Conservation (phyloP, 2,113 vertebrate species). For the Takifugu flavidus region DNA sequence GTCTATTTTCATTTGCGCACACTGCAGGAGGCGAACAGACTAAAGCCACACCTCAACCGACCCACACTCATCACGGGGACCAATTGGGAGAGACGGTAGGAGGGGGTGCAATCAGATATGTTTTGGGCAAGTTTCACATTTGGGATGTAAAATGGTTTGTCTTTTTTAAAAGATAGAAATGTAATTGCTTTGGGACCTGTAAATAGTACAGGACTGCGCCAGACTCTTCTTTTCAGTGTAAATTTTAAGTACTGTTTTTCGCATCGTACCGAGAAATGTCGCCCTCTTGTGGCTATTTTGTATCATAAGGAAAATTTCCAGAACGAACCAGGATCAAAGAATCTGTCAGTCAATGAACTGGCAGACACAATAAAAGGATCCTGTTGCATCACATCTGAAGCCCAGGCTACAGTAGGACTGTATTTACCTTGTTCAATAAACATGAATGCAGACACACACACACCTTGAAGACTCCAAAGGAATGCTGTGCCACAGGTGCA, state of each 20-base stretch:
- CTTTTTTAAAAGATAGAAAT: not conserved
- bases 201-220: too few relatives aligned
- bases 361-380: too few relatives aligned
- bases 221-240: too few relatives aligned
- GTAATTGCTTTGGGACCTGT: too few relatives aligned
- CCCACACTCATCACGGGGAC: constrained; percentile 5
- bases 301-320: too few relatives aligned
- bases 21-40: constrained; percentile 10
- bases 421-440: not conserved
- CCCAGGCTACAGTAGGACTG: too few relatives aligned
- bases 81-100: constrained; percentile 18
- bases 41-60: constrained; percentile 46
- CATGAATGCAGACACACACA: constrained; percentile 5
- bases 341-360: too few relatives aligned
- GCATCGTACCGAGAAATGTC: too few relatives aligned
- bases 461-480: constrained; percentile 23
- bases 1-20: constrained; percentile 10
- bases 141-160: not conserved
- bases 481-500: constrained; percentile 46
- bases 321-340: too few relatives aligned
- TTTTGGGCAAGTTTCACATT: constrained; percentile 1
- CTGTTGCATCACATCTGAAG: too few relatives aligned
- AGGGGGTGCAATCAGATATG: not conserved
- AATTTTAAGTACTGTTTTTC: too few relatives aligned
- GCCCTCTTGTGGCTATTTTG: too few relatives aligned